Base-by-base conservation (phyloP, 2,888 invertebrate genomes). In the Sarcophaga rosellei region DNA sequence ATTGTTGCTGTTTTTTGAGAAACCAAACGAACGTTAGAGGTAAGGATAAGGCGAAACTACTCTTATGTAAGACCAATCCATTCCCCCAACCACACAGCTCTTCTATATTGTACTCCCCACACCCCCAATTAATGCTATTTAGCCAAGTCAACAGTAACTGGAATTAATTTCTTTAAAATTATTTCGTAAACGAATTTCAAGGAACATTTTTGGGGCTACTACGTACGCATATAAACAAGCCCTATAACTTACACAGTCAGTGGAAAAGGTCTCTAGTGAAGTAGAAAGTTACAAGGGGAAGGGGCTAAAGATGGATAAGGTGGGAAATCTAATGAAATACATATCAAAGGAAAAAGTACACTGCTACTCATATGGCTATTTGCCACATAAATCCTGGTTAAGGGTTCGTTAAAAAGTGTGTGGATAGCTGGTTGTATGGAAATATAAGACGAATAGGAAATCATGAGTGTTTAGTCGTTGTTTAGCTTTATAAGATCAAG, bases 161-260 rank as follows among this genome's bases (percentile, higher is more conserved):
- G 79, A 82, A 81, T 80, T 85, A 85, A 85, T 85, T 85, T 82
- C 79, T 85, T 82, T 82, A 79, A 86, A 86, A 15, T 53, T 68
- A 53, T 53, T 53, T 53, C 17, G 17, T 15, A 53, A 53, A 15
- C 17, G 53, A 53, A 53, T 35, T 35, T 35, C 35, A 35, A 35
- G 35, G 8, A 35, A 35, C 35, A 10, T 35, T 2, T 35, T 35
- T 35, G 1, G 17, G 15, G 10, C 53, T 12, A 53, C 53, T 53
- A 53, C 17, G 53, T 53, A 53, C 17, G 17, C 17, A 53, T 15
- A 17, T 53, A 53, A 12, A 17, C 53, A 15, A 15, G 53, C 17
- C 12, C 17, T 53, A 53, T 5, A 53, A 15, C 17, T 35, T 35
- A 35, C 35, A 35, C 35, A 10, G 35, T 35, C 8, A 35, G 35